Evolutionary conservation across 2,113 vertebrate genomes (phyloP).

Genomic region (Tringa solitaria): DNA sequence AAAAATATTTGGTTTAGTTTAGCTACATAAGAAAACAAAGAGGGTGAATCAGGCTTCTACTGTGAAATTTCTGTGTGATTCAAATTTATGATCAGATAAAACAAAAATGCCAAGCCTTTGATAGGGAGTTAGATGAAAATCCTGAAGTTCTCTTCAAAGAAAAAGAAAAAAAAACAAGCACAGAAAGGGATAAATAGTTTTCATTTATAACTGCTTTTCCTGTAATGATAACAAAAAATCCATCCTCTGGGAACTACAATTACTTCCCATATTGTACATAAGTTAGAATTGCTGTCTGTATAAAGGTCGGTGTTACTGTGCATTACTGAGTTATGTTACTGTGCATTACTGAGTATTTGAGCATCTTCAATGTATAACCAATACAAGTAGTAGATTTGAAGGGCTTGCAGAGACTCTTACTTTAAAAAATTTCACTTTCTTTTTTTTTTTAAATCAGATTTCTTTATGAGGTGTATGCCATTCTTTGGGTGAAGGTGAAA

Average conservation of each 20-base stretch:
- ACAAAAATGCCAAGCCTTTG: not conserved
- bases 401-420: not conserved
- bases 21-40: not conserved
- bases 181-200: not conserved
- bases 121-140: not conserved
- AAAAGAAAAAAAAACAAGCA: not conserved
- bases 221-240: not conserved
- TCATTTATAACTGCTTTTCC: not conserved
- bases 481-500: not conserved
- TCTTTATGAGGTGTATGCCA: accelerated
- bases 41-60: not conserved
- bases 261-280: not conserved
- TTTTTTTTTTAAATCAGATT: not conserved
- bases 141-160: not conserved
- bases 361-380: not conserved
- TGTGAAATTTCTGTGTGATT: not conserved
- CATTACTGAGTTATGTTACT: not conserved
- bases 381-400: not conserved
- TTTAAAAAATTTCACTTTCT: not conserved
- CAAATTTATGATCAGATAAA: not conserved
- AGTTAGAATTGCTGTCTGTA: not conserved
- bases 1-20: not conserved
- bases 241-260: not conserved
- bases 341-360: not conserved
- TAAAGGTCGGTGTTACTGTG: not conserved